Conservation (phyloP, 2,113 vertebrate species). For the Myrmophylax atrothorax region DNA sequence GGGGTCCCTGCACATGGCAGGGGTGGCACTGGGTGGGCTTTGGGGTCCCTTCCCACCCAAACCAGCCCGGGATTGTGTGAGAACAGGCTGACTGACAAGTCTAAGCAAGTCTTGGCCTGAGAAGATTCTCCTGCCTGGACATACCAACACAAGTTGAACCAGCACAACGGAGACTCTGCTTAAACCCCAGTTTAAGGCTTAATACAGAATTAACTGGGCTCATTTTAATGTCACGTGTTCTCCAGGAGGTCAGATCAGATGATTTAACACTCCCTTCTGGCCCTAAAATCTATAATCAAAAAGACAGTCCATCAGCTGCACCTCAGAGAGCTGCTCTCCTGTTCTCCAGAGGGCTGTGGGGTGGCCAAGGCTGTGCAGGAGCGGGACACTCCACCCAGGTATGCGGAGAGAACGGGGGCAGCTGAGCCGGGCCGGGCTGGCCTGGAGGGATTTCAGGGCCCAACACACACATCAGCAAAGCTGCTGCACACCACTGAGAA, state of each 20-base stretch:
- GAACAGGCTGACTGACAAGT: fast-evolving
- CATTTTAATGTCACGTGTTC: background rate
- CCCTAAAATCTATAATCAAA: background rate
- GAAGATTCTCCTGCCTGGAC: background rate
- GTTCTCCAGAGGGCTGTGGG: background rate
- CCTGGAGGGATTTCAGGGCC: background rate
- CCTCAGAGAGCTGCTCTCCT: background rate
- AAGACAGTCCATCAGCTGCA: background rate
- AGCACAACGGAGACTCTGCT: fast-evolving
- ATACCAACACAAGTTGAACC: background rate
- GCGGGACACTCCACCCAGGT: fast-evolving
- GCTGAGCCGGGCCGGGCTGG: background rate
- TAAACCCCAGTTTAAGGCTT: background rate
- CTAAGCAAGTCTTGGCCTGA: background rate
- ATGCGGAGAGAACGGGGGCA: no score
- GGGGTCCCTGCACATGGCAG: background rate
- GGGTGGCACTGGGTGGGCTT: fast-evolving
- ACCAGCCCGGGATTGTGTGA: background rate
- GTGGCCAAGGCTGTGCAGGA: background rate
- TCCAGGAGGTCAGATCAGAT: background rate
- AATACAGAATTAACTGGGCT: background rate
- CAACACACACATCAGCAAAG: background rate
- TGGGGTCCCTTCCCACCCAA: background rate
- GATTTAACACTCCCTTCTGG: background rate
- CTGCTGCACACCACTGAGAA: background rate